Conservation (phyloP, 2,797 vertebrate genomes). For the Lindbergichthys nudifrons region DNA sequence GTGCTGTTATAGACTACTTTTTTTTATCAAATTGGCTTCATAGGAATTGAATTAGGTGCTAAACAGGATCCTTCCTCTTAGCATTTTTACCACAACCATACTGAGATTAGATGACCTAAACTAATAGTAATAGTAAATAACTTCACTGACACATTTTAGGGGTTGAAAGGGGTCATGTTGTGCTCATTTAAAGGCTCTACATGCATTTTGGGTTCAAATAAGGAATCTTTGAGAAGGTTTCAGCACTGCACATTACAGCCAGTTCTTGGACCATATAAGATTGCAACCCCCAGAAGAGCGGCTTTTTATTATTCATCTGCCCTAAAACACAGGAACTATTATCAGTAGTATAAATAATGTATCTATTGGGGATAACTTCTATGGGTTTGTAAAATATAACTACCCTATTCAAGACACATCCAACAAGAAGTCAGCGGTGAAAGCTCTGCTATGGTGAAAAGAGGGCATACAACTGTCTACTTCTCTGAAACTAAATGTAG, state of each 20-base stretch:
- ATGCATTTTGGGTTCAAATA: no score
- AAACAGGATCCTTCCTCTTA: not conserved
- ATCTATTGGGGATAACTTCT: conserved; percentile 37
- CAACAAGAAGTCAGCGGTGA: conserved; percentile 44
- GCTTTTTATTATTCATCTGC: conserved; percentile 31
- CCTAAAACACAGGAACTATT: conserved; percentile 41
- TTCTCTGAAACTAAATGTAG: conserved; percentile 21
- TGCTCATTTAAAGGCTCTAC: no score
- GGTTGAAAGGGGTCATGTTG: no score
- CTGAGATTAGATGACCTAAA: not conserved
- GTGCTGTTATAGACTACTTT: not conserved
- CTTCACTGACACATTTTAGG: no score
- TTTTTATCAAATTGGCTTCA: not conserved
- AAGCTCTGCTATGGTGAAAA: conserved; percentile 42
- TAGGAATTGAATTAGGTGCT: no score
- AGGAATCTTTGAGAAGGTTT: no score
- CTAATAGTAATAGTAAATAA: no score
- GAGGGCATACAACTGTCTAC: conserved; percentile 34
- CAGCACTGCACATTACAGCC: no score
- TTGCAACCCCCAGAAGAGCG: not conserved
- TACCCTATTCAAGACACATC: conserved; percentile 47
- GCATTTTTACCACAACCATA: not conserved
- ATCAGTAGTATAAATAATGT: conserved; percentile 35
- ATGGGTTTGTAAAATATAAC: conserved; percentile 55
- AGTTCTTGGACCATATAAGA: no score